A percentile compares a stretch with the other conserved stretches of the same genome.
Evolutionary conservation across 2,113 vertebrate species (phyloP).

Genomic region (Chionis minor): DNA sequence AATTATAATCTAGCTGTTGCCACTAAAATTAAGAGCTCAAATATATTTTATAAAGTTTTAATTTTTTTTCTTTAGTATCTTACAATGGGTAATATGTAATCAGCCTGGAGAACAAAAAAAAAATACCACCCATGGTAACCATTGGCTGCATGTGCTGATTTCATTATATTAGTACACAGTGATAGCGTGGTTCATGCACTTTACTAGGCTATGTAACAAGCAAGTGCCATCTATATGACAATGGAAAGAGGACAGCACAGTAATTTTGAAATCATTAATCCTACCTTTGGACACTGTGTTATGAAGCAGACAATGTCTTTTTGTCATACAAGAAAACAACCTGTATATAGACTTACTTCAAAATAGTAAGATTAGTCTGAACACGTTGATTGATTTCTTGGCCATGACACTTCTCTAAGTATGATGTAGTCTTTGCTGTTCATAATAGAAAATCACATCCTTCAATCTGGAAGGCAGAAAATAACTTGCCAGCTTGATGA

Average conservation of each 20-base stretch:
- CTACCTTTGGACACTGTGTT: background rate
- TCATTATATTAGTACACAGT: background rate
- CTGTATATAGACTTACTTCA: background rate
- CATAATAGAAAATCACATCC: conserved; percentile 42
- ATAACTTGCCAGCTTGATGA: conserved; percentile 28
- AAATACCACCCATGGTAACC: fast-evolving
- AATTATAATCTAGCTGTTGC: background rate
- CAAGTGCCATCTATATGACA: background rate
- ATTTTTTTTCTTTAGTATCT: background rate
- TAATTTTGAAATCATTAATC: background rate
- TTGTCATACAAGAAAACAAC: background rate
- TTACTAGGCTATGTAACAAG: background rate
- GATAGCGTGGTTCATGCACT: background rate
- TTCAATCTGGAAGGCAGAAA: conserved; percentile 36
- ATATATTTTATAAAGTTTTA: background rate
- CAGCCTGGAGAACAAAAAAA: background rate
- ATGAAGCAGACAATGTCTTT: background rate
- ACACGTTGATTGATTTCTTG: background rate
- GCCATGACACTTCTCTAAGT: background rate
- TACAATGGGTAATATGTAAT: background rate
- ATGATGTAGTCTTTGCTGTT: conserved; percentile 6
- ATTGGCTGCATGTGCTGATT: background rate
- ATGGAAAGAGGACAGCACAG: background rate
- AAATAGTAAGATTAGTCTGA: conserved; percentile 10
- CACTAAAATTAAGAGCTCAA: background rate